phyloP scores from a whole-genome alignment of 30 jellyfish, hydroid and myxozoan genomes.

The Chrysaora quinquecirrha region DNA sequence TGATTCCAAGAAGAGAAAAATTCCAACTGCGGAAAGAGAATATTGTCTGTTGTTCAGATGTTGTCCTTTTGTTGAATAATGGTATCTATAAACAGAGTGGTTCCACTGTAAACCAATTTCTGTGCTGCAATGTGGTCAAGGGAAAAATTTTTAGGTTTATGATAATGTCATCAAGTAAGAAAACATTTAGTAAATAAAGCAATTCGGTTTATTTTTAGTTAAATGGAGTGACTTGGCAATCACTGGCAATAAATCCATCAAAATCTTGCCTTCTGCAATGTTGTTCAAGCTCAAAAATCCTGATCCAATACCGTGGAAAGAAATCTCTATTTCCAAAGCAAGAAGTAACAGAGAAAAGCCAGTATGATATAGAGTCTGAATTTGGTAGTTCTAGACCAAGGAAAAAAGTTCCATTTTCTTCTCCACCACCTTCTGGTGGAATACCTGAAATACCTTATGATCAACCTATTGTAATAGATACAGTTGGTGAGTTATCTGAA shows the following conservation, averaged over 20 bases:
- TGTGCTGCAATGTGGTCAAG: no score
- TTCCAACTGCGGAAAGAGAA: no score
- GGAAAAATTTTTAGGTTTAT: no score
- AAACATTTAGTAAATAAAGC: no score
- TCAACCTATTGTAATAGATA: conserved; percentile 45
- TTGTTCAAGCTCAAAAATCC: not conserved
- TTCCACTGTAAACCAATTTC: no score
- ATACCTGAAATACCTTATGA: conserved; percentile 45
- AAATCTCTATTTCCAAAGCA: not conserved
- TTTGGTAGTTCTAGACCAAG: conserved; percentile 53
- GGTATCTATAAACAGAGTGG: no score
- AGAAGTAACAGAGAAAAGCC: not conserved
- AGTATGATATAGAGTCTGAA: conserved; percentile 47
- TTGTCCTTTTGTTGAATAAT: no score
- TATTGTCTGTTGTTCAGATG: no score
- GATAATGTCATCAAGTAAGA: no score
- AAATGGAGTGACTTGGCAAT: not conserved
- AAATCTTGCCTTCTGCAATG: not conserved
- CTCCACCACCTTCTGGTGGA: not conserved
- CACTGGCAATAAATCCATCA: not conserved
- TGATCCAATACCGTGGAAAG: not conserved
- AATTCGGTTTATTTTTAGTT: not conserved
- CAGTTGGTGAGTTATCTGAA: conserved; percentile 66
- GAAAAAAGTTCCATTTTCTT: conserved; percentile 23
- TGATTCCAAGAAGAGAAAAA: no score